phyloP scores from a whole-genome alignment of 1,140 invertebrate species.

The Lepidurus arcticus region DNA sequence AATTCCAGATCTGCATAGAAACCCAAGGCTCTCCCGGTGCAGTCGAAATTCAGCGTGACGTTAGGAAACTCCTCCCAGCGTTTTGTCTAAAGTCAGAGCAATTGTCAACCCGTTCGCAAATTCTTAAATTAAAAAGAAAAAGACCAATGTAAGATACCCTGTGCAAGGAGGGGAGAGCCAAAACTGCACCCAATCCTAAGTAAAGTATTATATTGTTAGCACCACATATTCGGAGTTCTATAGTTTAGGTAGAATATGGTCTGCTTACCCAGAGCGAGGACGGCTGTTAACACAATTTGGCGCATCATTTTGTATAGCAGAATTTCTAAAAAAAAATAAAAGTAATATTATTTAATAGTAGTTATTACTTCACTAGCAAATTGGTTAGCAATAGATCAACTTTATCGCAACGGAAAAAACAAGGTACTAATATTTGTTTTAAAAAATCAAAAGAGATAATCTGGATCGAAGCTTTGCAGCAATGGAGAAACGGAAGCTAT shows the following conservation, averaged over 20 bases:
- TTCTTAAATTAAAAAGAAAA: background rate
- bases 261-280: slow-evolving; percentile 27
- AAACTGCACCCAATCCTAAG: background rate
- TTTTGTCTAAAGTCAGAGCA: slow-evolving; percentile 42
- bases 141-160: slow-evolving; percentile 24
- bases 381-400: too few relatives aligned
- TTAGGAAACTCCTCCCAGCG: slow-evolving; percentile 58
- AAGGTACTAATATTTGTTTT: too few relatives aligned
- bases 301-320: slow-evolving; percentile 30
- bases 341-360: background rate
- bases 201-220: background rate
- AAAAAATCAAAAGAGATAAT: background rate
- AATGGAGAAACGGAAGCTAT: too few relatives aligned
- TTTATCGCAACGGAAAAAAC: too few relatives aligned
- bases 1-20: slow-evolving; percentile 59
- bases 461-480: background rate
- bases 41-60: slow-evolving; percentile 57
- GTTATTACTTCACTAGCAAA: too few relatives aligned
- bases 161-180: slow-evolving; percentile 30
- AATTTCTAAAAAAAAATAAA: background rate
- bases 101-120: background rate
- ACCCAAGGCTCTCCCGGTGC: slow-evolving; percentile 51
- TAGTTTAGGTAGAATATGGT: background rate
- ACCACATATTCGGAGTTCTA: background rate
- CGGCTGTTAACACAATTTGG: slow-evolving; percentile 17